These are phyloP conservation scores for Echiichthys vipera DNA, from an alignment of 2,797 vertebrate species.

Conservation along the genomic window DNA sequence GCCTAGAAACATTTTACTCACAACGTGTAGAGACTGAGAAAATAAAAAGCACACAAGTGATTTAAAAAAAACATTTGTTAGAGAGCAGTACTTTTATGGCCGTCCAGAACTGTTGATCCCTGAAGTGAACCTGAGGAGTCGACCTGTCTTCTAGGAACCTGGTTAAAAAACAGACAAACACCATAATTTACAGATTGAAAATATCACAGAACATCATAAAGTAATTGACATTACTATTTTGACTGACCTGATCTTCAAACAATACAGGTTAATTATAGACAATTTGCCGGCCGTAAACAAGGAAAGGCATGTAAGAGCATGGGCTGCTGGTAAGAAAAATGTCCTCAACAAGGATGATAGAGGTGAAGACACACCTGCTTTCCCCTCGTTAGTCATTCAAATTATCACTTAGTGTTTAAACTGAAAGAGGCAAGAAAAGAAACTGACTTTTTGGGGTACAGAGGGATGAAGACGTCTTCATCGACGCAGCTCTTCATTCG, in stretches of 20 bases:
- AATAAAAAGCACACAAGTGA: not conserved
- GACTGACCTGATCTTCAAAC: not conserved
- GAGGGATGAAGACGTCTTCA: conserved; percentile 94
- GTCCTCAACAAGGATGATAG: not conserved
- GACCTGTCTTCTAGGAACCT: conserved; percentile 85
- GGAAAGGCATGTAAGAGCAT: not conserved
- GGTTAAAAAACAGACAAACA: conserved; percentile 34
- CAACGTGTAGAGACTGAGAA: not conserved
- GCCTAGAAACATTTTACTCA: not conserved
- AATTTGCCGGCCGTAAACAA: not conserved
- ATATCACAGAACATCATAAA: not conserved
- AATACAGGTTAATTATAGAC: not conserved
- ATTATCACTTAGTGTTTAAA: not conserved
- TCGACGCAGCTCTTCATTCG: conserved; percentile 90
- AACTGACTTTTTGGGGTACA: conserved; percentile 91
- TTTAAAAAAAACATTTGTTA: not conserved
- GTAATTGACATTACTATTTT: not conserved
- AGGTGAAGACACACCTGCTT: not conserved
- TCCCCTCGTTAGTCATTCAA: not conserved
- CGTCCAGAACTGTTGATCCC: conserved; percentile 90
- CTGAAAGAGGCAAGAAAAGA: not conserved
- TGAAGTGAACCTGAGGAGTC: conserved; percentile 87
- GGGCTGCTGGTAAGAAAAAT: not conserved
- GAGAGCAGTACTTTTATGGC: conserved; percentile 88
- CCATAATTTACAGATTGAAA: not conserved